Conservation (phyloP, 2,797 vertebrate species). For the Hydrocynus forskahlii region DNA sequence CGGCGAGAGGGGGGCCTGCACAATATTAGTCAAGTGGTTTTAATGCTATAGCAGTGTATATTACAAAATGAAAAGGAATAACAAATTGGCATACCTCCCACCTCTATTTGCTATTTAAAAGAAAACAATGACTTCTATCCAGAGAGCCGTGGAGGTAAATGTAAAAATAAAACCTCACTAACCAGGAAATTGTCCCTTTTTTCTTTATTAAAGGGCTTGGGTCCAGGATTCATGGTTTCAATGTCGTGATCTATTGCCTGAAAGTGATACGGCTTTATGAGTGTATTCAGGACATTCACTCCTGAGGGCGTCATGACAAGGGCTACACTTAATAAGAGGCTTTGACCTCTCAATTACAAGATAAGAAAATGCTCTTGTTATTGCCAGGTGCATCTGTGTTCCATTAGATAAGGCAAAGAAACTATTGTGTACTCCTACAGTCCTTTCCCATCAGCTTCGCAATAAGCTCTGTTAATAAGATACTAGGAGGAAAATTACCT, state of each 20-base stretch:
- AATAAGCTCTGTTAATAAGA: not conserved
- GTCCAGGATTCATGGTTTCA: constrained; percentile 29
- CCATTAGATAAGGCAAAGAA: constrained; percentile 21
- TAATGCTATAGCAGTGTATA: too few species aligned
- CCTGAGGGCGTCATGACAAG: constrained; percentile 34
- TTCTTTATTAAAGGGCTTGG: constrained; percentile 46
- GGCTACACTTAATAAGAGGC: constrained; percentile 32
- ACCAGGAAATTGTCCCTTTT: constrained; percentile 1
- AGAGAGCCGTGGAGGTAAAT: not conserved
- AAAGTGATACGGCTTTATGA: constrained; percentile 40
- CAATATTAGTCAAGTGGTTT: too few species aligned
- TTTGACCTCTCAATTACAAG: constrained; percentile 42
- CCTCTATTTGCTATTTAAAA: not conserved
- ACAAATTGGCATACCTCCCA: too few species aligned
- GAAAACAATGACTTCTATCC: not conserved
- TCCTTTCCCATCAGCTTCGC: not conserved
- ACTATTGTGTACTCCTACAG: not conserved
- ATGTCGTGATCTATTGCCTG: constrained; percentile 46
- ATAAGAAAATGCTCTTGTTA: constrained; percentile 47
- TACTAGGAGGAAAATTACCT: not conserved
- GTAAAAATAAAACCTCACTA: not conserved
- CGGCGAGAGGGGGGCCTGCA: too few species aligned
- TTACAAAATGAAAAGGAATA: too few species aligned
- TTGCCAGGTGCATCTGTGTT: constrained; percentile 17
- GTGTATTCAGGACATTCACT: constrained; percentile 37